These are phyloP conservation scores for Hyaena hyaena DNA, from an alignment of 2,113 vertebrate species.

Conservation along the genomic window DNA sequence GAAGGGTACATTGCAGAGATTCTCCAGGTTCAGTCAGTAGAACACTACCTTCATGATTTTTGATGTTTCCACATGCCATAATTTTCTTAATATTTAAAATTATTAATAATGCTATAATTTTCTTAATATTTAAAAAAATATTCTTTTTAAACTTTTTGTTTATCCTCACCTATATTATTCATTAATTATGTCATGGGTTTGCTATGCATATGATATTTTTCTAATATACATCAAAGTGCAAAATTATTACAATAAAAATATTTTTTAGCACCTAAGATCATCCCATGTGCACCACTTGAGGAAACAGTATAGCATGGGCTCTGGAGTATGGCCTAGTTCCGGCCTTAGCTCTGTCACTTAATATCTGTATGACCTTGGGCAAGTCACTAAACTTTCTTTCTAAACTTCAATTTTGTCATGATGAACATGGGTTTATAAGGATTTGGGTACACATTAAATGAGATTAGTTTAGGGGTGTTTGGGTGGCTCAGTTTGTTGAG, in stretches of 20 bases:
- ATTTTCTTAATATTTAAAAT: slow-evolving; percentile 10
- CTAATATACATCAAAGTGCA: slow-evolving; percentile 19
- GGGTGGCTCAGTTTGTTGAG: too few relatives aligned
- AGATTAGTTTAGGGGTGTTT: too few relatives aligned
- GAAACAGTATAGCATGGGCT: not conserved
- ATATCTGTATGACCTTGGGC: not conserved
- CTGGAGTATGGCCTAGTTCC: not conserved
- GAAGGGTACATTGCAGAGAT: not conserved
- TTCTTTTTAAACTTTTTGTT: not conserved
- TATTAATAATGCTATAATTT: not conserved
- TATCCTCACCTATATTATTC: not conserved
- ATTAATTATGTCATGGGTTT: not conserved
- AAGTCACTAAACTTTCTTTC: not conserved
- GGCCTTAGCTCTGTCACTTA: not conserved
- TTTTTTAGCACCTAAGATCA: not conserved
- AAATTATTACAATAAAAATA: not conserved
- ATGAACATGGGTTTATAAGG: not conserved
- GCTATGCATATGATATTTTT: not conserved
- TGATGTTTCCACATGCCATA: not conserved
- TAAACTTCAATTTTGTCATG: not conserved
- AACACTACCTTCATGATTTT: not conserved
- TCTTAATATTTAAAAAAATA: not conserved
- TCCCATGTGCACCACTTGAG: not conserved
- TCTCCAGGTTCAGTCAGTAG: not conserved
- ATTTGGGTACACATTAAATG: not conserved